Percentiles rank a stretch among this genome's conserved stretches.
Conservation (phyloP, 2,888 invertebrate species). For the Pseudeuparius sepicola region DNA sequence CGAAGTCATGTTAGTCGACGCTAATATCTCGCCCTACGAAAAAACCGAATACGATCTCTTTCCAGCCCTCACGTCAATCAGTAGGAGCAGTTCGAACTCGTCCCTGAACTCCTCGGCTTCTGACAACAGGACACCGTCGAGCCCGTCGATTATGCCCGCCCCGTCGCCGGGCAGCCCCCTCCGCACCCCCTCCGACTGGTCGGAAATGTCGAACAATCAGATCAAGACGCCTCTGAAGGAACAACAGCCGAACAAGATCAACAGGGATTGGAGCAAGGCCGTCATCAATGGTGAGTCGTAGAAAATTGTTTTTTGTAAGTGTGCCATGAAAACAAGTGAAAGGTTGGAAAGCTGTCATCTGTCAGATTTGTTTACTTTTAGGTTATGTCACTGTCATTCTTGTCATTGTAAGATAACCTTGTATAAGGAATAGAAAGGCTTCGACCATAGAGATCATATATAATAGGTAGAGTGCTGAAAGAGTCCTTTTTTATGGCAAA, state of each 20-base stretch:
- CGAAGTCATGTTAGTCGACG: slow-evolving; percentile 23
- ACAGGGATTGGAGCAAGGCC: slow-evolving; percentile 32
- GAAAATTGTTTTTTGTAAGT: slow-evolving; percentile 13
- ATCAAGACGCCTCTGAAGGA: slow-evolving; percentile 44
- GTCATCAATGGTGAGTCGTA: slow-evolving; percentile 24
- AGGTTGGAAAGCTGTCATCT: too few species aligned
- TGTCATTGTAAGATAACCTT: too few species aligned
- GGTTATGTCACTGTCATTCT: too few species aligned
- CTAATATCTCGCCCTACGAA: too few species aligned
- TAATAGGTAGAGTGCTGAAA: too few species aligned
- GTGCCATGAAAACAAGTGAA: too few species aligned
- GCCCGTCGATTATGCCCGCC: slow-evolving; percentile 32
- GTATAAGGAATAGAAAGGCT: too few species aligned
- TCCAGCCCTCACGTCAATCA: slow-evolving; percentile 39
- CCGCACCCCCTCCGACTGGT: slow-evolving; percentile 48
- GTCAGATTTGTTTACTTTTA: too few species aligned
- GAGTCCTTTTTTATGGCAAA: too few species aligned
- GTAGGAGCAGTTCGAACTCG: slow-evolving; percentile 56
- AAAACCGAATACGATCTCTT: slow-evolving; percentile 5
- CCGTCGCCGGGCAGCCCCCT: slow-evolving; percentile 35
- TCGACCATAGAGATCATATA: too few species aligned
- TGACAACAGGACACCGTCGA: slow-evolving; percentile 37
- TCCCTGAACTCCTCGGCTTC: slow-evolving; percentile 48
- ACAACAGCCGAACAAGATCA: slow-evolving; percentile 37
- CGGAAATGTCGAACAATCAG: slow-evolving; percentile 37